Base-by-base conservation (phyloP, 2,888 invertebrate genomes). In the Nemoura dubitans region DNA sequence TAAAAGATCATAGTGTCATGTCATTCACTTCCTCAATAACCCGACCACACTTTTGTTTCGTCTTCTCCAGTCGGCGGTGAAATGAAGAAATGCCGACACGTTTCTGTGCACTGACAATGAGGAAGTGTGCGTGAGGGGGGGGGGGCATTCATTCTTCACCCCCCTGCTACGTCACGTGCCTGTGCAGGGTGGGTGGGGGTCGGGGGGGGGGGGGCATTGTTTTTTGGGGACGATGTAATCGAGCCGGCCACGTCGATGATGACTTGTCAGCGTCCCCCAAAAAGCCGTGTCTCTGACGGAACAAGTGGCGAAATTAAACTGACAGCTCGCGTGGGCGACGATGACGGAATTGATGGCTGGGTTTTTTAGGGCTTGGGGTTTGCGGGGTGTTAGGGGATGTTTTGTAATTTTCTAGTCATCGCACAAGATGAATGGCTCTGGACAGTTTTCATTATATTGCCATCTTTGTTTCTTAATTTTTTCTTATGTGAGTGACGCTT, bases 11-110 rank as follows among this genome's bases (percentile, higher is more conserved):
- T 36, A 6, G 5, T 36, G 36, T 10, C 36, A 36, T 10, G 36
- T 36, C 36, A 36, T 36, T 36, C 36, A 36, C 36, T 36, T 36
- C 36, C 36, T 3, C 36, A 36, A 36, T 36, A 36, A 36, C 36
- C 10, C 10, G 10, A 10, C 36, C 36, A 36, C 36, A 36, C 59
- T 59, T 59, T 59, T 59, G 59, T 59, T 59, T 59, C 59, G 21
- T 21, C 59, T 10, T 10, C 59, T 7, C 21, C 14, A 59, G 59
- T 36, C 36, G 10, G 59, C 16, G 21, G 59, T 59, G 59, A 59
- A 59, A 59, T 59, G 59, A 59, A 59, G 59, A 59, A 59, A 59
- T 59, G 59, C 59, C 59, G 21, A 59, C 59, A 59, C 59, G 59
- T 59, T 21, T 59, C 16, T 59, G 59, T 59, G 59, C 59, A 10